Conservation (phyloP, 2,888 invertebrate genomes). For the Hymenopus coronatus region DNA sequence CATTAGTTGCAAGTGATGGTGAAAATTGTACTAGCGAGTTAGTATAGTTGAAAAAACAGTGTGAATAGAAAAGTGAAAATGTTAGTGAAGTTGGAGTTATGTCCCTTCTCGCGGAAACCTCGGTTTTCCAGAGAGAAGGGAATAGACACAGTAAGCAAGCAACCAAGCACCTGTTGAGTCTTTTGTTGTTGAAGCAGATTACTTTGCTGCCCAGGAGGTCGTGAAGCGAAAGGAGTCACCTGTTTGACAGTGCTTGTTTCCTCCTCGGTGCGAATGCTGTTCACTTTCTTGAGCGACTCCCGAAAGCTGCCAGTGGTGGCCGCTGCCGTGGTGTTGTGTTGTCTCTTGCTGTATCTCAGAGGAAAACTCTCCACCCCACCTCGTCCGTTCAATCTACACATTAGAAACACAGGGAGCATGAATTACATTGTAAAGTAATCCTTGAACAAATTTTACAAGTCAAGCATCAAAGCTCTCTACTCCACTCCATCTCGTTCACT, state of each 20-base stretch:
- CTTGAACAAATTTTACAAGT: not conserved
- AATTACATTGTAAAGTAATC: too few relatives aligned
- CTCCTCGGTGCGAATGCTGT: conserved; percentile 40
- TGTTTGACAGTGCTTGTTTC: conserved; percentile 46
- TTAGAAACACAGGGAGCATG: not conserved
- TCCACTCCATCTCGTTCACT: too few relatives aligned
- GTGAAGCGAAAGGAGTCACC: conserved; percentile 36
- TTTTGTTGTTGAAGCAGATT: conserved; percentile 12
- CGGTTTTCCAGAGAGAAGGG: not conserved
- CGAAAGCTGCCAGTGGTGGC: conserved; percentile 37
- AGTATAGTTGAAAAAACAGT: not conserved
- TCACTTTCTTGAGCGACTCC: conserved; percentile 39
- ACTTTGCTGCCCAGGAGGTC: conserved; percentile 11
- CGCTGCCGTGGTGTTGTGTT: conserved; percentile 35
- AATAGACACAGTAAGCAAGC: not conserved
- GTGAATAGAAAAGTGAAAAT: not conserved
- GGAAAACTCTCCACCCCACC: conserved; percentile 28
- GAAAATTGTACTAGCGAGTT: too few relatives aligned
- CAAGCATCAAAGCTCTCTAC: too few relatives aligned
- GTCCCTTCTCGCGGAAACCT: not conserved
- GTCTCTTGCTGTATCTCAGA: conserved; percentile 31
- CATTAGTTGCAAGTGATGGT: too few relatives aligned
- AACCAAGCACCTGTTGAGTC: conserved; percentile 10
- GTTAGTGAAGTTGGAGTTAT: not conserved
- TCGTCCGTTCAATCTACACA: conserved; percentile 13